Percentiles rank a stretch among this genome's conserved stretches.
These are phyloP conservation scores for Aplocera efformata DNA, from an alignment of 2,888 invertebrate genomes.

Conservation along the genomic window DNA sequence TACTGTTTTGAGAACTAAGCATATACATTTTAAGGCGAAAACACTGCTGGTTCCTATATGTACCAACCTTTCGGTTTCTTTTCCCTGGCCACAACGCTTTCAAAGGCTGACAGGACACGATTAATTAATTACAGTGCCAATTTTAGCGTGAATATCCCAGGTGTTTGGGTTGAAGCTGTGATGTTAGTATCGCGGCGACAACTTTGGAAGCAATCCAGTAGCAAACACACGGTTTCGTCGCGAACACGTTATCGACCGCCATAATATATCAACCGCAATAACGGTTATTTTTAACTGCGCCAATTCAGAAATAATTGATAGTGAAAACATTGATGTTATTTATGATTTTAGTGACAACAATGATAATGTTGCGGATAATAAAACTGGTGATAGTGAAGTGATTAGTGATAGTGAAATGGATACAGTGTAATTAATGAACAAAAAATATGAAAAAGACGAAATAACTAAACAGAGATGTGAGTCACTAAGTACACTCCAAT, in stretches of 20 bases:
- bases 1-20: too few relatives aligned
- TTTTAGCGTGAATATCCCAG: conserved; percentile 30
- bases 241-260: conserved; percentile 46
- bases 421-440: conserved; percentile 6
- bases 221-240: conserved; percentile 47
- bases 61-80: too few relatives aligned
- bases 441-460: conserved; percentile 26
- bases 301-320: conserved; percentile 10
- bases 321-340: conserved; percentile 1
- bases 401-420: conserved; percentile 1
- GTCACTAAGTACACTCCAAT: conserved; percentile 46
- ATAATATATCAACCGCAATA: conserved; percentile 19
- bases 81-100: too few relatives aligned
- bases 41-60: too few relatives aligned
- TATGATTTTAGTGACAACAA: conserved; percentile 1
- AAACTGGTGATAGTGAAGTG: conserved; percentile 2
- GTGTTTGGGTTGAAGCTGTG: conserved; percentile 2
- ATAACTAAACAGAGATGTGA: conserved; percentile 37
- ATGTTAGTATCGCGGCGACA: conserved; percentile 56
- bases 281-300: conserved; percentile 17
- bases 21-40: too few relatives aligned
- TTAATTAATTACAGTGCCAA: too few relatives aligned
- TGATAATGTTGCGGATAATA: not conserved
- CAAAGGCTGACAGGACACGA: too few relatives aligned
- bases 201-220: conserved; percentile 75